These are phyloP conservation scores for Empis stercorea DNA, from an alignment of 2,888 invertebrate genomes.

Conservation along the genomic window DNA sequence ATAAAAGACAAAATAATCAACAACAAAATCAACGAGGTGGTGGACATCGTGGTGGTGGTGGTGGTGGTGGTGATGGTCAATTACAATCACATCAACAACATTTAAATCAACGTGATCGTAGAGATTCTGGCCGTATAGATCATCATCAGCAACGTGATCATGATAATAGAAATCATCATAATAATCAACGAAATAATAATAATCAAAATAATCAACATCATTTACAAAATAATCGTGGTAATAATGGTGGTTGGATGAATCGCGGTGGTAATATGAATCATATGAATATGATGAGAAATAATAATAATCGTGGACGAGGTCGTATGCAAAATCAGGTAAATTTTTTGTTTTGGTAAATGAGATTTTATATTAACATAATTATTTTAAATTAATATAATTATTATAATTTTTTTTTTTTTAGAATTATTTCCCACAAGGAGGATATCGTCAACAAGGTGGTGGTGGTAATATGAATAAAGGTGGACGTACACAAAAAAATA, in stretches of 20 bases:
- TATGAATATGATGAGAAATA: conserved; percentile 34
- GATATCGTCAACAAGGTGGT: conserved; percentile 38
- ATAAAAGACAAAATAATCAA: conserved; percentile 27
- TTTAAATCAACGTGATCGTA: conserved; percentile 30
- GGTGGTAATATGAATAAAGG: conserved; percentile 38
- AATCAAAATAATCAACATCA: conserved; percentile 30
- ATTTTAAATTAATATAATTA: too few species aligned
- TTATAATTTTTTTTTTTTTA: conserved; percentile 9
- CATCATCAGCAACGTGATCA: conserved; percentile 24
- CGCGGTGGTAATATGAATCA: conserved; percentile 27
- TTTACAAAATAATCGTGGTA: conserved; percentile 24
- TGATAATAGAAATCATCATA: conserved; percentile 23
- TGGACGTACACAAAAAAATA: conserved; percentile 45
- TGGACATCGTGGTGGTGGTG: conserved; percentile 10
- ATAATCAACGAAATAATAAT: conserved; percentile 28
- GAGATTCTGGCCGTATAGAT: conserved; percentile 33
- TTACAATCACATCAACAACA: conserved; percentile 18
- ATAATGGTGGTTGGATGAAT: conserved; percentile 31
- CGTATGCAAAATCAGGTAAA: conserved; percentile 33
- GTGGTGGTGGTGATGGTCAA: conserved; percentile 7
- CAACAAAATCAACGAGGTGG: conserved; percentile 22
- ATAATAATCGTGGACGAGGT: conserved; percentile 31
- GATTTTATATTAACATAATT: too few species aligned
- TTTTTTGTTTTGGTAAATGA: too few species aligned
- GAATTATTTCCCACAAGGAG: conserved; percentile 19